Base-by-base conservation (phyloP, 2,888 invertebrate genomes). In the Geotrupes spiniger region DNA sequence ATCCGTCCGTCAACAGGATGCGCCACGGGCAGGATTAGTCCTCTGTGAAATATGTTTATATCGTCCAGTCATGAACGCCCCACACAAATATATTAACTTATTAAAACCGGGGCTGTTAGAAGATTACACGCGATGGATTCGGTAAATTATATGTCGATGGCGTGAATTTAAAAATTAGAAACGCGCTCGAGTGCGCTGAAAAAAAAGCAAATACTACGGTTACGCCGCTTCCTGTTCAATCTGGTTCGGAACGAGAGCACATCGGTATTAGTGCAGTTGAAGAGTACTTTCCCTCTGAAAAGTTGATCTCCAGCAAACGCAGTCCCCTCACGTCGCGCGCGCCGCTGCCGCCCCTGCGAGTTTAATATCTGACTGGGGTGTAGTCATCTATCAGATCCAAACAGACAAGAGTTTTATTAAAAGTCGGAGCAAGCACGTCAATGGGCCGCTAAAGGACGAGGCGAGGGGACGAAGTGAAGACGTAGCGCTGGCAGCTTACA, bases 371-470 rank as follows among this genome's bases (percentile, higher is more conserved):
- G 73, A 69, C 73, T 71, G 69, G 73, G 74, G 74, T 71, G 74
- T 68, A 74, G 75, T 74, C 76, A 76, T 76, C 75, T 75, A 75
- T 76, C 76, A 76, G 76, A 74, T 71, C 72, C 73, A 73, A 75
- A 75, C 75, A 75, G 75, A 75, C 76, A 76, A 75, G 75, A 75
- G 74, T 76, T 76, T 76, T 76, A 76, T 75, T 75, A 76, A 76
- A 76, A 75, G 73, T 74, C 72, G 66, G 73, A 68, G 65, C 69
- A 64, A 65, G 70, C 64, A 72, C 72, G 74, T 73, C 73, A 74
- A 73, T 72, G 66, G 65, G 64, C 60, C 60, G 60, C 57, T 59
- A 56, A 60, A 59, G 53, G 53, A 49, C 46, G 45, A 33, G 42
- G 39, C 9, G 33, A 33, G 33, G 33, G 33, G 15, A 14, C 33